A percentile compares a stretch with the other conserved stretches of the same genome.
Conservation (phyloP, 2,797 vertebrate genomes). For the Darevskia mixta region DNA sequence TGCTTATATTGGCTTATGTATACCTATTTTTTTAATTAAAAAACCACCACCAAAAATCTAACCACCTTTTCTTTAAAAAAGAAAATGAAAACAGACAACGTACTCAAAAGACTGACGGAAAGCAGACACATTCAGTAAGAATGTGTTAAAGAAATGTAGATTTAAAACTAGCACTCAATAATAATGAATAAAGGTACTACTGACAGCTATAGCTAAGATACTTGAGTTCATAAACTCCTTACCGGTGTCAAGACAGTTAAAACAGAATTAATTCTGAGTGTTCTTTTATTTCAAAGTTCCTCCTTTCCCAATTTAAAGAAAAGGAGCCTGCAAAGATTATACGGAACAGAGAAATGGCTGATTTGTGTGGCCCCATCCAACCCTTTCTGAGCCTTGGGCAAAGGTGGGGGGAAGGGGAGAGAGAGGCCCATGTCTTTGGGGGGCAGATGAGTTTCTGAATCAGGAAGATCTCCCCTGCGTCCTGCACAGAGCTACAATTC, state of each 20-base stretch:
- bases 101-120: not conserved
- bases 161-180: conserved; percentile 4
- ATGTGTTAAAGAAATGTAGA: not conserved
- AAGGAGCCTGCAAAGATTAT: not conserved
- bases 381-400: not conserved
- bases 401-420: not conserved
- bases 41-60: not conserved
- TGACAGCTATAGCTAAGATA: conserved; percentile 23
- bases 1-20: not conserved
- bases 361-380: no score
- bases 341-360: not conserved
- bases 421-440: not conserved
- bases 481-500: not conserved
- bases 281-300: not conserved
- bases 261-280: not conserved
- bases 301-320: not conserved
- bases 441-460: not conserved
- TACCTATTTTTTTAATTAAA: not conserved
- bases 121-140: conserved; percentile 1
- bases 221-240: not conserved
- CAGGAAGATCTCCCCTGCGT: no score
- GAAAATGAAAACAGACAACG: not conserved
- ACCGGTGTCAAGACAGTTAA: not conserved
- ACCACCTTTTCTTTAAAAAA: not conserved
- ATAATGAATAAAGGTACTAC: conserved; percentile 13